A percentile compares a stretch with the other conserved stretches of the same genome.
Conservation (phyloP, 2,888 invertebrate species). For the Leptopterna dolabrata region DNA sequence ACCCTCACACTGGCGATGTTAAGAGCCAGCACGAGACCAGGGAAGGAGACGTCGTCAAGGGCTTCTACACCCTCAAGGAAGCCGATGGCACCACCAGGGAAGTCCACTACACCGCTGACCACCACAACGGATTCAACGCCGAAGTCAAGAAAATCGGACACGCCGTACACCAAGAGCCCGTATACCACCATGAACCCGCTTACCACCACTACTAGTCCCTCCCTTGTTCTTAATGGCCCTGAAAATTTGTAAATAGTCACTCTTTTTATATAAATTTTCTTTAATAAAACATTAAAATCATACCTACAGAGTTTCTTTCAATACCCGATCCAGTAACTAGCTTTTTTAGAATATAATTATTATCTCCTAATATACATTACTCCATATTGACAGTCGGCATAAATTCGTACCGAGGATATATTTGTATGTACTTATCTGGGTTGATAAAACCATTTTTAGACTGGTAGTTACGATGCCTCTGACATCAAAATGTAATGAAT, state of each 20-base stretch:
- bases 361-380: too few species aligned
- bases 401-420: too few species aligned
- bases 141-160: slow-evolving; percentile 63
- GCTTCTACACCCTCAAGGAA: slow-evolving; percentile 63
- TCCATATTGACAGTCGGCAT: too few species aligned
- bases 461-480: too few species aligned
- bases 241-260: neutral
- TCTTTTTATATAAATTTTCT: slow-evolving; percentile 24
- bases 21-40: slow-evolving; percentile 63
- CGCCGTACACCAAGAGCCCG: slow-evolving; percentile 59
- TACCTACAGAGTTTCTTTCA: neutral
- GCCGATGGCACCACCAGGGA: slow-evolving; percentile 64
- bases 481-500: too few species aligned
- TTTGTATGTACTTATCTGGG: too few species aligned
- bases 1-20: slow-evolving; percentile 63
- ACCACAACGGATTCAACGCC: slow-evolving; percentile 64
- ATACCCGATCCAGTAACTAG: too few species aligned
- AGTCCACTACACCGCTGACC: slow-evolving; percentile 64
- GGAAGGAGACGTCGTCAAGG: slow-evolving; percentile 64
- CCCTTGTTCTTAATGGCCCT: neutral
- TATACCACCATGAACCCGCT: slow-evolving; percentile 30
- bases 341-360: too few species aligned
- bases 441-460: too few species aligned
- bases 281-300: neutral
- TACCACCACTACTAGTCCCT: slow-evolving; percentile 28